These are phyloP conservation scores for Parotia lawesii DNA, from an alignment of 2,113 vertebrate genomes.

Conservation along the genomic window DNA sequence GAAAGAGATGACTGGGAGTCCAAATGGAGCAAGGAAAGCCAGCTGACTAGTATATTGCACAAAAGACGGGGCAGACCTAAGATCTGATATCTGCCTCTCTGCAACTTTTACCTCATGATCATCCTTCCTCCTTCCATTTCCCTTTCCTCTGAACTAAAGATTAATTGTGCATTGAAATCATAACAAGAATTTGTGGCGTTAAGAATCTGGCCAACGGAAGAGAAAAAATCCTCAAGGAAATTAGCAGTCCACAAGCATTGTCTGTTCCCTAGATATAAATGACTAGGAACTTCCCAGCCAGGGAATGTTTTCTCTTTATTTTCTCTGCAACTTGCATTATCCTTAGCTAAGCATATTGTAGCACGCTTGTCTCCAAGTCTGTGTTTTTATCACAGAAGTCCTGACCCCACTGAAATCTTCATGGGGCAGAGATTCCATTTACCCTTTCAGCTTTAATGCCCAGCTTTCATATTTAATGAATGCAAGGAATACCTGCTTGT, in stretches of 20 bases:
- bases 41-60: not conserved
- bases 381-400: not conserved
- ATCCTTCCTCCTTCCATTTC: constrained; percentile 42
- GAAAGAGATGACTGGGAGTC: constrained; percentile 32
- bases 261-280: constrained; percentile 23
- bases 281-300: constrained; percentile 12
- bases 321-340: not conserved
- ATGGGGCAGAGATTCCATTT: not conserved
- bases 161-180: constrained; percentile 44
- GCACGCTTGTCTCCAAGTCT: not conserved
- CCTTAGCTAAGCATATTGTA: constrained; percentile 11
- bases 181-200: not conserved
- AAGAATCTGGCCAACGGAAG: constrained; percentile 44
- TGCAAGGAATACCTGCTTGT: not conserved
- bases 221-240: constrained; percentile 51
- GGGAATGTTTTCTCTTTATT: constrained; percentile 14
- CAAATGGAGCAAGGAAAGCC: constrained; percentile 23
- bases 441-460: not conserved
- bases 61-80: not conserved
- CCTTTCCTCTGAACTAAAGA: constrained; percentile 36
- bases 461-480: not conserved
- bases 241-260: constrained; percentile 9
- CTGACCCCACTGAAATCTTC: not conserved
- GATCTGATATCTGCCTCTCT: not conserved
- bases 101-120: not conserved